A percentile compares a stretch with the other conserved stretches of the same genome.
Evolutionary conservation across 2,888 invertebrate species (phyloP).

Genomic region (Pachliopta kotzebuea): DNA sequence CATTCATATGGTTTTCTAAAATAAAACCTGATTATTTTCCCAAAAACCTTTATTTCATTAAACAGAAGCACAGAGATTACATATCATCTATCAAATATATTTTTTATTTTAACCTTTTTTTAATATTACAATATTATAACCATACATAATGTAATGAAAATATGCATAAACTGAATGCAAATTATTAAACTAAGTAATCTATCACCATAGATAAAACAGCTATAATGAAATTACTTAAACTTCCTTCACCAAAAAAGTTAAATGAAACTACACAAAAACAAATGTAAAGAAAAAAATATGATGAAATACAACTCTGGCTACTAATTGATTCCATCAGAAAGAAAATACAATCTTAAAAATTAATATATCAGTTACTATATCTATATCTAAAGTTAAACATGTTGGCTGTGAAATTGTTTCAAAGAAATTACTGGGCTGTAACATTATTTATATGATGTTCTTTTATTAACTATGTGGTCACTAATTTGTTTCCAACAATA

Average conservation of each 20-base stretch:
- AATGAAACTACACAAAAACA: background rate
- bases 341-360: no score
- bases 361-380: no score
- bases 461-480: no score
- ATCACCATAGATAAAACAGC: no score
- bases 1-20: slow-evolving; percentile 80
- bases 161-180: background rate
- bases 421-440: background rate
- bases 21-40: slow-evolving; percentile 45
- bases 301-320: no score
- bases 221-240: background rate
- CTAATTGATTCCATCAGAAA: no score
- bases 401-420: background rate
- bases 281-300: background rate
- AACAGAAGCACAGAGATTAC: slow-evolving; percentile 4
- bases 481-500: no score
- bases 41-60: slow-evolving; percentile 20
- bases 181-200: background rate
- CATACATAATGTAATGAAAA: no score
- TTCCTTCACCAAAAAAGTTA: background rate
- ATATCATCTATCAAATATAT: background rate
- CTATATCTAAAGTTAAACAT: background rate
- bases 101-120: background rate
- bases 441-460: background rate
- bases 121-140: background rate